A percentile compares a stretch with the other conserved stretches of the same genome.
These are phyloP conservation scores for Erethizon dorsatum DNA, from an alignment of 2,797 vertebrate genomes.

Conservation along the genomic window DNA sequence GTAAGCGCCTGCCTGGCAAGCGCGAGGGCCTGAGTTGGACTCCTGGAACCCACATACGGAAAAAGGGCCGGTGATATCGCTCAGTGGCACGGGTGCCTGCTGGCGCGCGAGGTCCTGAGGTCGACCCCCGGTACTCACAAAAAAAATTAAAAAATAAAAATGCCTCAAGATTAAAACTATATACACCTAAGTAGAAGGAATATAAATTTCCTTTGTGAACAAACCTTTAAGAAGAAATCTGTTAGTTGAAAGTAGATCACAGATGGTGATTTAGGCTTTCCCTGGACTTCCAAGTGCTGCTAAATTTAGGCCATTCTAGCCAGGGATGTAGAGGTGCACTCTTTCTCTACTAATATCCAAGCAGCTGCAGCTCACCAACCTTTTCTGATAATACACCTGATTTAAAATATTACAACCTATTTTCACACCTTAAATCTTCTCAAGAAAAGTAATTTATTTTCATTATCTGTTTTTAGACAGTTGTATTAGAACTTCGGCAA, in stretches of 20 bases:
- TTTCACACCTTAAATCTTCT: constrained; percentile 49
- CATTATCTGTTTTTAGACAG: not conserved
- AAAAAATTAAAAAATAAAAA: too few relatives aligned
- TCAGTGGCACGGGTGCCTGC: too few relatives aligned
- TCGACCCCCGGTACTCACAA: too few relatives aligned
- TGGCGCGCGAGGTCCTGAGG: too few relatives aligned
- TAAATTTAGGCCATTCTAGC: constrained; percentile 57
- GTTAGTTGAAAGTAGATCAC: constrained; percentile 23
- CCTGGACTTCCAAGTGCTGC: constrained; percentile 57
- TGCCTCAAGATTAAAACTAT: not conserved
- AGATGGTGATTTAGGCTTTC: not conserved
- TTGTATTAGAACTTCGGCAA: not conserved
- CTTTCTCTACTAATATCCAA: constrained; percentile 29
- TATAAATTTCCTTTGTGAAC: not conserved
- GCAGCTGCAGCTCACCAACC: not conserved
- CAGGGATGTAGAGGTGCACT: not conserved
- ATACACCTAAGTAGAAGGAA: not conserved
- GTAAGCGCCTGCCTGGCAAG: too few relatives aligned
- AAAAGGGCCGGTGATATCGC: too few relatives aligned
- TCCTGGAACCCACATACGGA: too few relatives aligned
- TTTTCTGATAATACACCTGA: constrained; percentile 51
- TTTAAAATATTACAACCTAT: constrained; percentile 33
- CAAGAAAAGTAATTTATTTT: constrained; percentile 52
- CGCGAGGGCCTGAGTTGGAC: too few relatives aligned
- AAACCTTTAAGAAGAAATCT: constrained; percentile 5